These are phyloP conservation scores for Hoplostethus atlanticus DNA, from an alignment of 2,797 vertebrate species.

Conservation along the genomic window DNA sequence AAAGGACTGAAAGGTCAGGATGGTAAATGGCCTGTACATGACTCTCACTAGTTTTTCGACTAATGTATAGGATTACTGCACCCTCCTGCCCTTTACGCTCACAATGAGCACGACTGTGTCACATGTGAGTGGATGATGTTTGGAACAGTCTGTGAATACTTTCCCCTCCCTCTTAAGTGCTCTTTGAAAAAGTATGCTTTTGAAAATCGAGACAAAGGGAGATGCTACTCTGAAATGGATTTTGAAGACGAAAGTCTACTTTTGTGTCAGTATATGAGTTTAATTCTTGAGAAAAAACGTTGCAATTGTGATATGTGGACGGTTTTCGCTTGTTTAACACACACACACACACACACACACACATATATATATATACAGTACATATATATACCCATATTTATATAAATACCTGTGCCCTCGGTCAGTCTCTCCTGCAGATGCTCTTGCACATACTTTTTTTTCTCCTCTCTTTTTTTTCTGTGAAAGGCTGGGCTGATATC, in stretches of 20 bases:
- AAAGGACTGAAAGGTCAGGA: slow-evolving; percentile 83
- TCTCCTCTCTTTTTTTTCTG: slow-evolving; percentile 60
- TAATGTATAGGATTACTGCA: slow-evolving; percentile 82
- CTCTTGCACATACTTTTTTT: slow-evolving; percentile 37
- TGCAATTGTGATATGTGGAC: slow-evolving; percentile 29
- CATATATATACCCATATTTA: neutral
- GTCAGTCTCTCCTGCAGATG: slow-evolving; percentile 46
- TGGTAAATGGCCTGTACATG: slow-evolving; percentile 82
- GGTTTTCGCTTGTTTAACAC: slow-evolving; percentile 4
- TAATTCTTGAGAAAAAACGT: slow-evolving; percentile 13
- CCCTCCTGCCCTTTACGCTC: slow-evolving; percentile 78
- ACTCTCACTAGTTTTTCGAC: slow-evolving; percentile 79
- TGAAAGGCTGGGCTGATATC: slow-evolving; percentile 67
- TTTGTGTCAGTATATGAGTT: slow-evolving; percentile 50
- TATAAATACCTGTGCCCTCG: slow-evolving; percentile 25
- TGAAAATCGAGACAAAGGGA: slow-evolving; percentile 61
- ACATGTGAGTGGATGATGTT: slow-evolving; percentile 70
- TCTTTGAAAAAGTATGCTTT: slow-evolving; percentile 64
- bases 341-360: neutral
- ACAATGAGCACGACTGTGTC: slow-evolving; percentile 65
- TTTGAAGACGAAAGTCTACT: slow-evolving; percentile 37
- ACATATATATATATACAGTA: slow-evolving; percentile 11
- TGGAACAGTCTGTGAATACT: slow-evolving; percentile 57
- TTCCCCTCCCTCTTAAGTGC: slow-evolving; percentile 59
- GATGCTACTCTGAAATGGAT: slow-evolving; percentile 48